Percentiles rank a stretch among this genome's conserved stretches.
These are phyloP conservation scores for Colius striatus DNA, from an alignment of 2,113 vertebrate genomes.

Conservation along the genomic window DNA sequence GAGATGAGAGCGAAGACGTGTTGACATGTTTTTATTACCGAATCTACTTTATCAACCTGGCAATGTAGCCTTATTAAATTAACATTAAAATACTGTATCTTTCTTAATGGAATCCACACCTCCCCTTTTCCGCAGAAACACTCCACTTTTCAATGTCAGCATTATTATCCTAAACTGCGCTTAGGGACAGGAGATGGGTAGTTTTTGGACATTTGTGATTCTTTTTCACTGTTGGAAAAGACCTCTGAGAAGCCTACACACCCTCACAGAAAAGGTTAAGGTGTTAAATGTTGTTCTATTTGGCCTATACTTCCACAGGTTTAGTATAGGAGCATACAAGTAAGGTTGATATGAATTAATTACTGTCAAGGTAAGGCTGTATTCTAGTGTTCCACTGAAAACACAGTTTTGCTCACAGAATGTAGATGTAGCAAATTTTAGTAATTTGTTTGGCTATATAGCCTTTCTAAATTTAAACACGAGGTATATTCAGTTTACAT, in stretches of 20 bases:
- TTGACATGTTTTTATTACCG: slow-evolving; percentile 17
- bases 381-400: not conserved
- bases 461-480: not conserved
- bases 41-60: not conserved
- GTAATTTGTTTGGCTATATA: not conserved
- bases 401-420: not conserved
- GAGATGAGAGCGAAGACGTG: not conserved
- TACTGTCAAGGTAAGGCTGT: not conserved
- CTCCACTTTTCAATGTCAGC: not conserved
- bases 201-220: not conserved
- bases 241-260: not conserved
- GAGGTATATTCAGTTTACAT: not conserved
- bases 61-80: not conserved
- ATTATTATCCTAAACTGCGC: not conserved
- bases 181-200: not conserved
- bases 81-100: not conserved
- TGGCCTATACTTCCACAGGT: not conserved
- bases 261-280: not conserved
- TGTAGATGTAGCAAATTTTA: not conserved
- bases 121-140: not conserved
- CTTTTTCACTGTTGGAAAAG: not conserved
- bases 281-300: not conserved
- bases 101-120: not conserved
- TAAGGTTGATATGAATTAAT: not conserved
- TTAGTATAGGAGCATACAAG: not conserved